A percentile compares a stretch with the other conserved stretches of the same genome.
Evolutionary conservation across 2,888 invertebrate species (phyloP).

Genomic region (Taphrorychus bicolor): DNA sequence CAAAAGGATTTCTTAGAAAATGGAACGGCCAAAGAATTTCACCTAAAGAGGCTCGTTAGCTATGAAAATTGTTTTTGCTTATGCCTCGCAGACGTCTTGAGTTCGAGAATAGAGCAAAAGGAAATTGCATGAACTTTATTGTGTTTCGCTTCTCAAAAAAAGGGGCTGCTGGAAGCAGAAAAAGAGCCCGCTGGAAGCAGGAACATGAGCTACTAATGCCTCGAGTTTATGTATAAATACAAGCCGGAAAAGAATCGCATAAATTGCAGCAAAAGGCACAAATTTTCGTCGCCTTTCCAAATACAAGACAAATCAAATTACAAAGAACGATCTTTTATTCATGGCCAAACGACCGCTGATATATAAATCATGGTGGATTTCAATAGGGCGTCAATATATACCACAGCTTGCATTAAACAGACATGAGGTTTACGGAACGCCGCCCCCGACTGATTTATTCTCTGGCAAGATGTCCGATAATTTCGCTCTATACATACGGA

Average conservation of each 20-base stretch:
- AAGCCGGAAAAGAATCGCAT: not conserved
- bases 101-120: not conserved
- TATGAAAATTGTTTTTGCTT: conserved; percentile 3
- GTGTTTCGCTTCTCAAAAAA: not conserved
- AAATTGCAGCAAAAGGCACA: not conserved
- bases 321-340: conserved; percentile 38
- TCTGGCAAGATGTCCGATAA: not conserved
- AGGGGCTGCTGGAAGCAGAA: not conserved
- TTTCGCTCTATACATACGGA: not conserved
- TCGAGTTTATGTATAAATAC: not conserved
- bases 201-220: too few relatives aligned
- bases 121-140: conserved; percentile 1
- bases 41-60: conserved; percentile 3
- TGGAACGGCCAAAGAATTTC: not conserved
- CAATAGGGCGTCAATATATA: conserved; percentile 23
- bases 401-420: conserved; percentile 22
- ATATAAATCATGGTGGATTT: conserved; percentile 33
- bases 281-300: conserved; percentile 1
- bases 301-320: conserved; percentile 35
- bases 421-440: conserved; percentile 19
- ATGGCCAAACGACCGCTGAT: conserved; percentile 15
- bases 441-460: conserved; percentile 19
- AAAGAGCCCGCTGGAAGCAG: not conserved
- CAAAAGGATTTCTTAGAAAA: not conserved
- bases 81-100: not conserved